These are phyloP conservation scores for Urocyon cinereoargenteus DNA, from an alignment of 2,797 vertebrate species.

Conservation along the genomic window DNA sequence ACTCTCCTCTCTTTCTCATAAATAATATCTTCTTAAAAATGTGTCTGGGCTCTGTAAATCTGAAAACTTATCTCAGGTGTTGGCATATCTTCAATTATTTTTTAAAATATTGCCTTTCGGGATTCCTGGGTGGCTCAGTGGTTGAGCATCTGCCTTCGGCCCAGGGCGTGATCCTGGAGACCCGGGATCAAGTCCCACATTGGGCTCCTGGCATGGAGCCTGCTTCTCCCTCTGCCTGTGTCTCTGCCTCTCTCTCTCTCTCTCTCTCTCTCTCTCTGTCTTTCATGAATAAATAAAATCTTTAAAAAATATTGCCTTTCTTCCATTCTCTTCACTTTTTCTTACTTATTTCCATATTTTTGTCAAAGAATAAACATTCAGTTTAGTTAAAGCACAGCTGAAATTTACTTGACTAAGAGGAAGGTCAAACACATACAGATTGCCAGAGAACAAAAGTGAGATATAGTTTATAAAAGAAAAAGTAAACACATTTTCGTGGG, in stretches of 20 bases:
- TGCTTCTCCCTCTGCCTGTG: too few relatives aligned
- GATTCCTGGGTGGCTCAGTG: too few relatives aligned
- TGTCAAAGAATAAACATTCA: background rate
- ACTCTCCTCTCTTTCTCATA: background rate
- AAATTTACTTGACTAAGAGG: conserved; percentile 30
- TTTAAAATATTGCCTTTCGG: background rate
- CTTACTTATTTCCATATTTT: conserved; percentile 14
- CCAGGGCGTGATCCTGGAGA: too few relatives aligned
- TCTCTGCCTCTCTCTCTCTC: too few relatives aligned
- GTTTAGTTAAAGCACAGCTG: conserved; percentile 13
- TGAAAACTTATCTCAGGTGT: background rate
- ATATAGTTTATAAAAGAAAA: conserved; percentile 15
- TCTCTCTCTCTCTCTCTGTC: too few relatives aligned
- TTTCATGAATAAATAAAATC: too few relatives aligned
- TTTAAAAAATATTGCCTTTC: background rate
- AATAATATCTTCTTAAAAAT: background rate
- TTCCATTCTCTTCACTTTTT: conserved; percentile 48
- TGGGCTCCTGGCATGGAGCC: too few relatives aligned
- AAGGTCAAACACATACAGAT: background rate
- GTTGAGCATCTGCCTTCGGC: too few relatives aligned
- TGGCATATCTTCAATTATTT: conserved; percentile 20
- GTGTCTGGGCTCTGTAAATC: background rate
- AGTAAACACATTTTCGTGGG: background rate
- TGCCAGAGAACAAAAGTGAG: background rate
- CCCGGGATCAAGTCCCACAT: too few relatives aligned